Percentiles rank a stretch among this genome's conserved stretches.
Conservation (phyloP, 2,888 invertebrate genomes). For the Caenorhabditis uteleia region DNA sequence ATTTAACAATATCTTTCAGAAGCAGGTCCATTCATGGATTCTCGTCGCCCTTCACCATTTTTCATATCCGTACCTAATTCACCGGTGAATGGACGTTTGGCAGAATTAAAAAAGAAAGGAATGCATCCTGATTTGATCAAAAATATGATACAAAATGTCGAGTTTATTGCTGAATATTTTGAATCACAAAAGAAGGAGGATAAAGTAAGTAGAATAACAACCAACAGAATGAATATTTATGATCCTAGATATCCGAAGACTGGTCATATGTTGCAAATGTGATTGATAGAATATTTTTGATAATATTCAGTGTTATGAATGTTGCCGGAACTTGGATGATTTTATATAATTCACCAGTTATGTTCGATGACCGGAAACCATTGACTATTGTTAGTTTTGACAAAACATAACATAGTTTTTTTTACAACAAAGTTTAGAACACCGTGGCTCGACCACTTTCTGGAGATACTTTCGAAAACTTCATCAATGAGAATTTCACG, state of each 20-base stretch:
- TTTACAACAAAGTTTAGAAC: conserved; percentile 39
- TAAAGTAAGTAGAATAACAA: conserved; percentile 43
- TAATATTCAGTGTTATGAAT: conserved; percentile 61
- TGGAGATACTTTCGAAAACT: conserved; percentile 55
- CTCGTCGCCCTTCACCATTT: conserved; percentile 63
- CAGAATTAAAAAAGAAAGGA: conserved; percentile 44
- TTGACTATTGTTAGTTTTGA: conserved; percentile 42
- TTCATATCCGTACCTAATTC: conserved; percentile 50
- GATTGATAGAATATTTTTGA: conserved; percentile 64
- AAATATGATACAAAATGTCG: conserved; percentile 69
- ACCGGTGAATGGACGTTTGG: conserved; percentile 19
- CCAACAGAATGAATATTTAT: neutral
- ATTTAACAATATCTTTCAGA: conserved; percentile 6
- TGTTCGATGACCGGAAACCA: conserved; percentile 59
- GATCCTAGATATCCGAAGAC: conserved; percentile 63
- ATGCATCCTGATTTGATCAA: conserved; percentile 68
- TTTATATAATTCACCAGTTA: conserved; percentile 57
- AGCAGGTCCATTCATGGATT: conserved; percentile 44
- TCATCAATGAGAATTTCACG: conserved; percentile 52
- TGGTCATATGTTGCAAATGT: conserved; percentile 69
- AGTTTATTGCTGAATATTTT: conserved; percentile 68
- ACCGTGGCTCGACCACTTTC: conserved; percentile 37
- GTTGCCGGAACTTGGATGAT: conserved; percentile 61
- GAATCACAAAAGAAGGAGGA: conserved; percentile 63
- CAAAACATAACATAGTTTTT: neutral